Percentiles rank a stretch among this genome's conserved stretches.
Conservation (phyloP, 2,888 invertebrate genomes). For the Charanyca ferruginea region DNA sequence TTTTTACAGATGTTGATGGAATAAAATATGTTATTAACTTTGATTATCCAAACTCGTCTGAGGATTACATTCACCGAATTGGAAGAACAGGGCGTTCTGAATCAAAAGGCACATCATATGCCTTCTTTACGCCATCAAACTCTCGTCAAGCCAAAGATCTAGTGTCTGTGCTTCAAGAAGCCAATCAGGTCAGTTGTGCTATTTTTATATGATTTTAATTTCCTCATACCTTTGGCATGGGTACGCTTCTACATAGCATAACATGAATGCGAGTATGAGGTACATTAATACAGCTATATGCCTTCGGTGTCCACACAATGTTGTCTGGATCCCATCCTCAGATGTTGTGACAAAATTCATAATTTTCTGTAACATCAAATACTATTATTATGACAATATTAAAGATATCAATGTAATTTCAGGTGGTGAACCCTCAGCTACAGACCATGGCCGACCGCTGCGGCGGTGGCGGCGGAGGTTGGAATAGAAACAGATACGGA, state of each 20-base stretch:
- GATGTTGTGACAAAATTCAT: conserved; percentile 90
- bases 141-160: conserved; percentile 97
- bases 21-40: conserved; percentile 99
- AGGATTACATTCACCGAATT: conserved; percentile 98
- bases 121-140: conserved; percentile 98
- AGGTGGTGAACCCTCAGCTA: conserved; percentile 96
- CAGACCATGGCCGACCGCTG: conserved; percentile 94
- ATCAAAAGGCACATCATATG: conserved; percentile 97
- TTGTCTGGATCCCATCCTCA: conserved; percentile 95
- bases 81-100: conserved; percentile 97
- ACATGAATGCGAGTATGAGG: conserved; percentile 95
- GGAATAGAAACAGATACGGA: conserved; percentile 90
- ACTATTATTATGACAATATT: neutral
- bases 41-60: conserved; percentile 98
- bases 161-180: conserved; percentile 96
- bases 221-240: conserved; percentile 95
- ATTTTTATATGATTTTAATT: conserved; percentile 21
- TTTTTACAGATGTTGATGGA: conserved; percentile 97
- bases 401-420: conserved; percentile 66
- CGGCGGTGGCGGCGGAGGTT: conserved; percentile 92
- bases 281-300: conserved; percentile 93
- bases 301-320: conserved; percentile 95
- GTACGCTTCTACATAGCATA: conserved; percentile 92
- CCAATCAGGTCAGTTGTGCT: conserved; percentile 93
- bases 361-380: neutral